These are phyloP conservation scores for Brienomyrus brachyistius DNA, from an alignment of 2,113 vertebrate genomes.

Conservation along the genomic window DNA sequence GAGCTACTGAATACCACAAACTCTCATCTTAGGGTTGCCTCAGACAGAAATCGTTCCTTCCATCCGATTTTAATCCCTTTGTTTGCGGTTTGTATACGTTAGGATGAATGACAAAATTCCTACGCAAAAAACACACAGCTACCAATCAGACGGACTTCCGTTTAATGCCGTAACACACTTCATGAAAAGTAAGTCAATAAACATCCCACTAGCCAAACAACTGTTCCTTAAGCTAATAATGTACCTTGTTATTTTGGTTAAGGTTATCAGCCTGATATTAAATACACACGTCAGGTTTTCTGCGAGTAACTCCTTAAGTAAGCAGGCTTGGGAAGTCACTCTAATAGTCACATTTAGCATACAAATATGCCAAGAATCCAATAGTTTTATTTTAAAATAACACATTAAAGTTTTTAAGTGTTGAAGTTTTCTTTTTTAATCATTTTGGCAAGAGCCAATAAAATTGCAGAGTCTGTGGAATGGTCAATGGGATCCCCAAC, in stretches of 20 bases:
- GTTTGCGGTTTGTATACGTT: not conserved
- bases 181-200: constrained; percentile 10
- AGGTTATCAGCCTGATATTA: not conserved
- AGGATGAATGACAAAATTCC: not conserved
- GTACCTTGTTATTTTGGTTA: not conserved
- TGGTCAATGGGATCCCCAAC: not conserved
- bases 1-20: not conserved
- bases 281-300: not conserved
- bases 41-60: not conserved
- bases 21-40: not conserved
- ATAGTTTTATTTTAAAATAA: not conserved
- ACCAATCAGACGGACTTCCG: not conserved
- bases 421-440: not conserved
- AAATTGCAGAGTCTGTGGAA: not conserved
- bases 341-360: not conserved
- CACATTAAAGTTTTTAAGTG: not conserved
- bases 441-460: not conserved
- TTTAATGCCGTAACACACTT: not conserved
- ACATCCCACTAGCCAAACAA: constrained; percentile 22
- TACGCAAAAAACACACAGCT: not conserved
- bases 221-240: constrained; percentile 8
- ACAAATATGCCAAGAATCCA: not conserved
- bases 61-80: not conserved
- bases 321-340: not conserved
- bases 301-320: too few relatives aligned